phyloP scores from a whole-genome alignment of 2,113 vertebrate species.

The Speoplatyrhinus poulsoni region DNA sequence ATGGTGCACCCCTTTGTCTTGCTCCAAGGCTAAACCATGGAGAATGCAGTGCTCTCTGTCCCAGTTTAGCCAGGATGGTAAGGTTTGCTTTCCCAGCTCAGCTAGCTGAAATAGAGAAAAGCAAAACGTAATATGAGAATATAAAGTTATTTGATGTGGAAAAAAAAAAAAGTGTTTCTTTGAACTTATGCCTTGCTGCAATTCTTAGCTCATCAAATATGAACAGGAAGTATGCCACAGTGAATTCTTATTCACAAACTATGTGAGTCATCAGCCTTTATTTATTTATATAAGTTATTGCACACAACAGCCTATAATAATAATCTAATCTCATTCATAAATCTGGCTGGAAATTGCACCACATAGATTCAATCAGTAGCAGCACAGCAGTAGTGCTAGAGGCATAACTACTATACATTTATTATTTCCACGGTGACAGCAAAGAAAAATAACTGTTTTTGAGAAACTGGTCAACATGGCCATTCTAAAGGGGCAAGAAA shows the following conservation, averaged over 20 bases:
- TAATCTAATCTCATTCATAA: slow-evolving; percentile 57
- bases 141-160: not conserved
- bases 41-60: slow-evolving; percentile 79
- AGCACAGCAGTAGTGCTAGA: slow-evolving; percentile 28
- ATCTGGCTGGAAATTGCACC: slow-evolving; percentile 51
- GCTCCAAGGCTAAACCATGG: slow-evolving; percentile 90
- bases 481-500: not conserved
- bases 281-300: slow-evolving; percentile 48
- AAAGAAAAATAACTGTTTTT: slow-evolving; percentile 4
- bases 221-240: slow-evolving; percentile 53
- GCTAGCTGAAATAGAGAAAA: slow-evolving; percentile 77
- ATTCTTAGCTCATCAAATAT: slow-evolving; percentile 44
- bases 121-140: slow-evolving; percentile 1
- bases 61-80: slow-evolving; percentile 93
- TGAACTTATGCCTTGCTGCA: not conserved
- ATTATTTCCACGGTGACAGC: slow-evolving; percentile 8
- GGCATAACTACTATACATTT: slow-evolving; percentile 31
- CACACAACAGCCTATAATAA: slow-evolving; percentile 47
- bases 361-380: slow-evolving; percentile 47
- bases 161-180: not conserved
- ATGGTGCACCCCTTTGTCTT: slow-evolving; percentile 91
- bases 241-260: slow-evolving; percentile 51
- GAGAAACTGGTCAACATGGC: not conserved
- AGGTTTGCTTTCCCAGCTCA: slow-evolving; percentile 83
- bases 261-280: slow-evolving; percentile 59